These are phyloP conservation scores for Ypsolopha scabrella DNA, from an alignment of 2,888 invertebrate species.

Conservation along the genomic window DNA sequence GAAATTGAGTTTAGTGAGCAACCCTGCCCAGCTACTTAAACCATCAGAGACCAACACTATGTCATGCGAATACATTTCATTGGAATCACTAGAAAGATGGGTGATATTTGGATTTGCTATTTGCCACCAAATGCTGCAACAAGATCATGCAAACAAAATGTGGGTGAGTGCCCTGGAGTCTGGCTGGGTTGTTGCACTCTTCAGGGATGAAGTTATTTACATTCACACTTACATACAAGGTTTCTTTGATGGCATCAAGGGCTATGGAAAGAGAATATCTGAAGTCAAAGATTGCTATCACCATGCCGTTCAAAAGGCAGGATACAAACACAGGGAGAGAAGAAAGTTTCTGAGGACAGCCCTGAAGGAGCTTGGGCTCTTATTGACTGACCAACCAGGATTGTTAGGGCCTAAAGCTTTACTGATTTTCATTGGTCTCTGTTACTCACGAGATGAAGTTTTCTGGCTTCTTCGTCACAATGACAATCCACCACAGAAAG, in stretches of 20 bases:
- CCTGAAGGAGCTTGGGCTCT: slow-evolving; percentile 92
- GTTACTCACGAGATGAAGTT: slow-evolving; percentile 96
- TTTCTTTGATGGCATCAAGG: slow-evolving; percentile 96
- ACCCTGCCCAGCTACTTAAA: slow-evolving; percentile 93
- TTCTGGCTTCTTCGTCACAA: slow-evolving; percentile 96
- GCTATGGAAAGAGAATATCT: slow-evolving; percentile 90
- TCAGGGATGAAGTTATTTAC: slow-evolving; percentile 96
- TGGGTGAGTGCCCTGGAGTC: slow-evolving; percentile 94
- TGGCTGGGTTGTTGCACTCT: slow-evolving; percentile 94
- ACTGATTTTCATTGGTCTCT: slow-evolving; percentile 95
- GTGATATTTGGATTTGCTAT: slow-evolving; percentile 94
- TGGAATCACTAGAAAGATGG: slow-evolving; percentile 97
- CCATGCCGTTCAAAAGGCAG: slow-evolving; percentile 91
- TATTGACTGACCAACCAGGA: slow-evolving; percentile 98
- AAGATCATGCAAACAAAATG: slow-evolving; percentile 86
- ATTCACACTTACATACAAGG: slow-evolving; percentile 93
- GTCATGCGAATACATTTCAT: slow-evolving; percentile 96
- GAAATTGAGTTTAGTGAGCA: slow-evolving; percentile 92
- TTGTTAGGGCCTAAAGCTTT: slow-evolving; percentile 97
- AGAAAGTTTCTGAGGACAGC: slow-evolving; percentile 96
- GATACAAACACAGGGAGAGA: slow-evolving; percentile 92
- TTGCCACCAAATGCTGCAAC: slow-evolving; percentile 89
- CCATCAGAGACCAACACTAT: slow-evolving; percentile 96
- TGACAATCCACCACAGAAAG: slow-evolving; percentile 93
- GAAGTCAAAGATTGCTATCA: slow-evolving; percentile 97